A percentile compares a stretch with the other conserved stretches of the same genome.
phyloP scores from a whole-genome alignment of 2,113 vertebrate species.

The Bettongia penicillata region DNA sequence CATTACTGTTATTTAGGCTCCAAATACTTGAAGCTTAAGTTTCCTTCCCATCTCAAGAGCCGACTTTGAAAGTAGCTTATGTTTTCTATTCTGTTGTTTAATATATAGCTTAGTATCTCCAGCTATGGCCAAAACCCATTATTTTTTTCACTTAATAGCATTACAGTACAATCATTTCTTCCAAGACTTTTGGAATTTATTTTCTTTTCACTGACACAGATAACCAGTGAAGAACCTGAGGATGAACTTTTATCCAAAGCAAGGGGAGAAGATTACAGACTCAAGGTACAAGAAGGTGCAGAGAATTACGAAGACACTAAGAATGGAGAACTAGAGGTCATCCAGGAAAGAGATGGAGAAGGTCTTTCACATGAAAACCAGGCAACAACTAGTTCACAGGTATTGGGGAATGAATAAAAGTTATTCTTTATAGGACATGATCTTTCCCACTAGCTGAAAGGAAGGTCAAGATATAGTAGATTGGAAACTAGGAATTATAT shows the following conservation, averaged over 20 bases:
- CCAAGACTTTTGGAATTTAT: background rate
- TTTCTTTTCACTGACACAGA: conserved; percentile 57
- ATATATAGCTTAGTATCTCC: background rate
- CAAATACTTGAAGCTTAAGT: background rate
- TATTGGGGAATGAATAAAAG: background rate
- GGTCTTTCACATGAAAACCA: background rate
- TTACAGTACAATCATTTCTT: background rate
- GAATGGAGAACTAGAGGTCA: background rate
- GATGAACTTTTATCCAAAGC: conserved; percentile 73
- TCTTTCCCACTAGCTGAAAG: background rate
- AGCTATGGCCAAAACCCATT: background rate
- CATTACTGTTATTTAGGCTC: background rate
- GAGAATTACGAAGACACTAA: conserved; percentile 41
- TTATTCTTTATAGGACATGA: background rate
- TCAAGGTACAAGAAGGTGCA: conserved; percentile 32
- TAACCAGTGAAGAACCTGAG: conserved; percentile 65
- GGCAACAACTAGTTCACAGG: background rate
- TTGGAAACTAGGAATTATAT: background rate
- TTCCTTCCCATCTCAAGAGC: background rate
- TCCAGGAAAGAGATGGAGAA: conserved; percentile 50
- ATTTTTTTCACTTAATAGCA: too few species aligned
- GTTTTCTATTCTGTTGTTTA: background rate
- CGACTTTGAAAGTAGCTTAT: background rate
- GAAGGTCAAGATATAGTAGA: background rate
- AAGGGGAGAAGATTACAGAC: conserved; percentile 67